These are phyloP conservation scores for Leptarthrus brevirostris DNA, from an alignment of 2,888 invertebrate species.

Conservation along the genomic window DNA sequence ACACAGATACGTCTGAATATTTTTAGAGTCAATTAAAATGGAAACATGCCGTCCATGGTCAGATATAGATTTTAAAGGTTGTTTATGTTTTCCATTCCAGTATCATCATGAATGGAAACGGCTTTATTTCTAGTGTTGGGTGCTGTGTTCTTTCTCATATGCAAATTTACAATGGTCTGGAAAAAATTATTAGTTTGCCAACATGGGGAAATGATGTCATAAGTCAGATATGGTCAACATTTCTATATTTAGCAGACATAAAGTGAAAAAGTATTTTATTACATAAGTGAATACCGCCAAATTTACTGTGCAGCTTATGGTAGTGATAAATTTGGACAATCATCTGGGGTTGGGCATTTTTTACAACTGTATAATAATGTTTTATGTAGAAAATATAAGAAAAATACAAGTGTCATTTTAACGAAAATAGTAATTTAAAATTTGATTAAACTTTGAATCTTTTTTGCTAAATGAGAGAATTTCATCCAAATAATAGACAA, in stretches of 20 bases:
- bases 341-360: too few relatives aligned
- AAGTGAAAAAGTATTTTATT: not conserved
- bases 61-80: not conserved
- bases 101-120: not conserved
- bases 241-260: slow-evolving; percentile 35
- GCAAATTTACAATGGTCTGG: not conserved
- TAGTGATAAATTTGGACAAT: not conserved
- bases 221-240: slow-evolving; percentile 29
- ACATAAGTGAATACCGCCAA: not conserved
- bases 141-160: not conserved
- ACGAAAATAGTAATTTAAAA: too few relatives aligned
- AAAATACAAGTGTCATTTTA: too few relatives aligned
- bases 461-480: too few relatives aligned
- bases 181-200: not conserved
- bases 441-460: too few relatives aligned
- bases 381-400: too few relatives aligned
- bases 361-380: too few relatives aligned
- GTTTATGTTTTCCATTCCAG: not conserved
- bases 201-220: slow-evolving; percentile 40
- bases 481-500: too few relatives aligned
- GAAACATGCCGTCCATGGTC: not conserved
- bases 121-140: not conserved
- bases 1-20: not conserved
- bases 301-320: not conserved
- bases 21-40: not conserved